Percentiles rank a stretch among this genome's conserved stretches.
Evolutionary conservation across 2,113 vertebrate genomes (phyloP).

Genomic region (Odobenus rosmarus): DNA sequence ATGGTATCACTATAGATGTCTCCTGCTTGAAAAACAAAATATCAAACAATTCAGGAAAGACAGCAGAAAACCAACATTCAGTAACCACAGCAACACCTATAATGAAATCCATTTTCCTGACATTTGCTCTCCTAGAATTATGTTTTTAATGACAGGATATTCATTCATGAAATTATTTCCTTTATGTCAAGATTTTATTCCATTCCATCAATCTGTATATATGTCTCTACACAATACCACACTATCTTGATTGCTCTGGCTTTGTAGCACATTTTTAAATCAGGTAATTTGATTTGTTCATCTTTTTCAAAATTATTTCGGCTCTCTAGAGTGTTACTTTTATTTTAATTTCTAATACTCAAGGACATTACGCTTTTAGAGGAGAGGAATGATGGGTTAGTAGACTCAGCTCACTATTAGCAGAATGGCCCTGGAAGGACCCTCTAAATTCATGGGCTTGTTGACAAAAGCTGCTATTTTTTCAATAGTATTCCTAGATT

Average conservation of each 20-base stretch:
- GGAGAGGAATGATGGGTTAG: not conserved
- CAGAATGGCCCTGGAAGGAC: not conserved
- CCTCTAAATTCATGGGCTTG: not conserved
- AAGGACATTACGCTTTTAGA: not conserved
- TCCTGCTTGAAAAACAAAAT: not conserved
- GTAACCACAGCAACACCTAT: not conserved
- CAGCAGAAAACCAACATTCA: not conserved
- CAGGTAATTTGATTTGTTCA: not conserved
- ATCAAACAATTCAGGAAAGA: not conserved
- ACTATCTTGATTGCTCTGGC: not conserved
- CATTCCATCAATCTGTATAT: not conserved
- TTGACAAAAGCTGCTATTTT: not conserved
- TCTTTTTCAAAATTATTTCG: not conserved
- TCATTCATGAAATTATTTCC: not conserved
- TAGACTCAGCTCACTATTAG: not conserved
- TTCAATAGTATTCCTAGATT: not conserved
- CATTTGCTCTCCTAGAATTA: not conserved
- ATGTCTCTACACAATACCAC: not conserved
- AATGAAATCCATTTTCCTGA: not conserved
- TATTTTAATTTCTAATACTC: conserved; percentile 15
- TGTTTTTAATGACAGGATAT: not conserved
- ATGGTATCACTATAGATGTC: not conserved
- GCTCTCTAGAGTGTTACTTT: not conserved
- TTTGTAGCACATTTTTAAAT: not conserved
- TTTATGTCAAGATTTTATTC: not conserved